Evolutionary conservation across 2,888 invertebrate genomes (phyloP).

Genomic region (Drosophila glabriapex): DNA sequence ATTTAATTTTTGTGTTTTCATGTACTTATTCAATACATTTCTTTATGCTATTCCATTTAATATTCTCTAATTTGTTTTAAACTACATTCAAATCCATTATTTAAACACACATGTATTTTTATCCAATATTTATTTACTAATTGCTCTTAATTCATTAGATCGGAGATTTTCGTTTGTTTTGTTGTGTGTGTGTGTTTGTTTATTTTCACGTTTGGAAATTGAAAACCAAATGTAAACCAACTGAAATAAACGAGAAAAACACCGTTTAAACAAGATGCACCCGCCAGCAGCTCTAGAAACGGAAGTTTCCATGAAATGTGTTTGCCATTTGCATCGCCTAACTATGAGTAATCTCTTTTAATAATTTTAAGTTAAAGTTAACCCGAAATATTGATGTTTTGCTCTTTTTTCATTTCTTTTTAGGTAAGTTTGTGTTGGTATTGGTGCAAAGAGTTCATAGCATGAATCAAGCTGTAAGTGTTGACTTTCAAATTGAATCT

Average conservation of each 20-base stretch:
- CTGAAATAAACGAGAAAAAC: slow-evolving; percentile 20
- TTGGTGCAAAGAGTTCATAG: slow-evolving; percentile 55
- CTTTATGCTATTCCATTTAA: not conserved
- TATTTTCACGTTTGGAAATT: slow-evolving; percentile 37
- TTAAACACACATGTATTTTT: slow-evolving; percentile 31
- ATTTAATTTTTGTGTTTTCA: not conserved
- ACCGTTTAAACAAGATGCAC: slow-evolving; percentile 23
- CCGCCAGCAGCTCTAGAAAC: slow-evolving; percentile 7
- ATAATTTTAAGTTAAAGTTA: slow-evolving; percentile 25
- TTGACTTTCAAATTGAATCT: slow-evolving; percentile 39
- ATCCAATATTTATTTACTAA: slow-evolving; percentile 51
- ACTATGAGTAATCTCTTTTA: slow-evolving; percentile 23
- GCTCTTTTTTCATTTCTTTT: slow-evolving; percentile 52
- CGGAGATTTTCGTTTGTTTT: slow-evolving; percentile 33
- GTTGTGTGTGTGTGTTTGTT: slow-evolving; percentile 38
- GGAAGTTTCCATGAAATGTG: slow-evolving; percentile 45
- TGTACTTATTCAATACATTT: not conserved
- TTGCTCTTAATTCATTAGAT: slow-evolving; percentile 34
- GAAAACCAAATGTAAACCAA: slow-evolving; percentile 28
- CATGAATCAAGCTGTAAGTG: slow-evolving; percentile 73
- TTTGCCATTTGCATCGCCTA: not conserved
- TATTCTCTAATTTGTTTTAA: slow-evolving; percentile 24
- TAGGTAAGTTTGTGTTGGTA: slow-evolving; percentile 77
- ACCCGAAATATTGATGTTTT: slow-evolving; percentile 33
- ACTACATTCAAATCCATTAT: slow-evolving; percentile 20